Conservation (phyloP, 2,113 vertebrate genomes). For the Spermophilus dauricus region DNA sequence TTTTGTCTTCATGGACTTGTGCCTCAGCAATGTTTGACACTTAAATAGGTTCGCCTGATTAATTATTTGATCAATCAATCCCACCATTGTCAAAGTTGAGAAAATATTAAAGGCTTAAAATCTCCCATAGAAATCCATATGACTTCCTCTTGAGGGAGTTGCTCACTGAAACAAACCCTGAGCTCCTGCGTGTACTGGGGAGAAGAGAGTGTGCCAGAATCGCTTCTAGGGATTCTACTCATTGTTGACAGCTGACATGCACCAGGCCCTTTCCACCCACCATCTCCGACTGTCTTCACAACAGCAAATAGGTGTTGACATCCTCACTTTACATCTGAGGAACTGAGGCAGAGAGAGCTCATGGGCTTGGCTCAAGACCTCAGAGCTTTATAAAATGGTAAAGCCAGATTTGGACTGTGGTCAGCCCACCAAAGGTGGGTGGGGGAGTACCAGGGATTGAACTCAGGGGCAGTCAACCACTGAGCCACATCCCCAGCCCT, state of each 20-base stretch:
- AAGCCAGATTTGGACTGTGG: background rate
- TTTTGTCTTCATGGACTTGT: background rate
- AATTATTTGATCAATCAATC: background rate
- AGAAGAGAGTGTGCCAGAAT: background rate
- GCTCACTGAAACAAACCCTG: background rate
- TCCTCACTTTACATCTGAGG: background rate
- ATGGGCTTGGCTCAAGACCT: background rate
- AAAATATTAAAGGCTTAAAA: background rate
- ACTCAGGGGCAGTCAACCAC: too few species aligned
- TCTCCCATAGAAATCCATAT: background rate
- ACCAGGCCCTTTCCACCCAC: background rate
- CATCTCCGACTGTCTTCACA: background rate
- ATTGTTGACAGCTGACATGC: background rate
- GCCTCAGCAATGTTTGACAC: background rate
- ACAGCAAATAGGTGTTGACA: background rate
- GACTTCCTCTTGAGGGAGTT: background rate
- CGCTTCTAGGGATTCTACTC: background rate
- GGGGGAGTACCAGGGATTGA: too few species aligned
- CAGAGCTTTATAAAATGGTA: background rate
- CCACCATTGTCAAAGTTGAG: background rate
- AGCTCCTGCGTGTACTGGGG: fast-evolving
- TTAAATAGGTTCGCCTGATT: background rate
- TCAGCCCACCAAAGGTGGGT: background rate
- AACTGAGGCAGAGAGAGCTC: background rate
- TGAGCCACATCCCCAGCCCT: too few species aligned